phyloP scores from a whole-genome alignment of 2,888 invertebrate species.

The Celastrina argiolus region DNA sequence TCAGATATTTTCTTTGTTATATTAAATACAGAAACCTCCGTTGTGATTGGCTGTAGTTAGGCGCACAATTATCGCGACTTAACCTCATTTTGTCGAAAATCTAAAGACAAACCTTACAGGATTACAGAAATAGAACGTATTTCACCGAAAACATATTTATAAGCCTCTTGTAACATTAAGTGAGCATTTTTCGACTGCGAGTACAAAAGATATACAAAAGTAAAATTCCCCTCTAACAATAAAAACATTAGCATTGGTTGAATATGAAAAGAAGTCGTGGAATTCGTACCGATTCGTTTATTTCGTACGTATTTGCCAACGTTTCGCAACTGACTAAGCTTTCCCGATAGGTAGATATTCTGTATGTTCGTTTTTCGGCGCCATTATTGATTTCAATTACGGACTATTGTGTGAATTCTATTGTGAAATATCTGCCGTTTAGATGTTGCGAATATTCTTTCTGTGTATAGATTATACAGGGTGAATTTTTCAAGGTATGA shows the following conservation, averaged over 20 bases:
- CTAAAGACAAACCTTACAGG: not conserved
- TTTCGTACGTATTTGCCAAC: conserved; percentile 19
- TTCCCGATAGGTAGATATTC: conserved; percentile 22
- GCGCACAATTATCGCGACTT: not conserved
- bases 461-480: too few relatives aligned
- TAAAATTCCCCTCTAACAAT: conserved; percentile 2
- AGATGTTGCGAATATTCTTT: conserved; percentile 18
- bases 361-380: conserved; percentile 23
- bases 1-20: not conserved
- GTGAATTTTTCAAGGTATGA: too few relatives aligned
- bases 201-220: not conserved
- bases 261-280: conserved; percentile 22
- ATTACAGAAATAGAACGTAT: not conserved
- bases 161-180: not conserved
- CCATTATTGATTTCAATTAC: conserved; percentile 24
- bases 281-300: conserved; percentile 20
- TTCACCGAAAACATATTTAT: not conserved
- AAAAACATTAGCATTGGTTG: conserved; percentile 21
- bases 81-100: not conserved
- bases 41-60: not conserved
- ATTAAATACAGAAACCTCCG: not conserved
- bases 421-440: conserved; percentile 23
- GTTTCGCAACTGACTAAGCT: conserved; percentile 24
- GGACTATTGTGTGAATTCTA: conserved; percentile 23
- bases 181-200: not conserved